These are phyloP conservation scores for Zoroaster sp. DNA, from an alignment of 53 echinoderm and acorn worm species.

Conservation along the genomic window DNA sequence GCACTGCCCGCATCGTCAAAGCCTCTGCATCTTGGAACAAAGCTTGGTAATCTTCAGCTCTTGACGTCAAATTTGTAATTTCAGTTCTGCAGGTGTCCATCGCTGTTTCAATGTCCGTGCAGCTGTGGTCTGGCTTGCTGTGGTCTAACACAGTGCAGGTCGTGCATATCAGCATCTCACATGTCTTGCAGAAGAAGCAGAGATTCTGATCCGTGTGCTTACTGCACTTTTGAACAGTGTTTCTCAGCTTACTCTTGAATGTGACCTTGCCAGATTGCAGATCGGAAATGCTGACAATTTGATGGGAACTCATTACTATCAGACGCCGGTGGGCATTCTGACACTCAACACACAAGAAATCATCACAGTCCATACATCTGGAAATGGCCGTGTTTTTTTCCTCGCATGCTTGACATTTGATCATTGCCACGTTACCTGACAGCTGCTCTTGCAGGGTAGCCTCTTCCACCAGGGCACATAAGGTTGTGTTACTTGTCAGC, in stretches of 20 bases:
- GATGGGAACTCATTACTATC: not conserved
- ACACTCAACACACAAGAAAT: slow-evolving; percentile 19
- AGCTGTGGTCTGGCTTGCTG: not conserved
- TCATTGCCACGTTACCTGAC: not conserved
- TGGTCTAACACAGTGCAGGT: not conserved
- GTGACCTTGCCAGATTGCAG: not conserved
- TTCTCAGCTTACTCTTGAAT: not conserved
- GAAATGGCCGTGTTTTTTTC: not conserved
- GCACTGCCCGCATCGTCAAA: not conserved
- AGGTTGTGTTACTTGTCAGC: not conserved
- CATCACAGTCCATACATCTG: not conserved
- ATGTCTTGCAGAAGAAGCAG: not conserved
- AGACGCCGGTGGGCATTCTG: slow-evolving; percentile 6
- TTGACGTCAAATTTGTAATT: not conserved
- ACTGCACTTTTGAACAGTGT: not conserved
- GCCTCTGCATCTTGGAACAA: not conserved
- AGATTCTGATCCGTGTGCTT: not conserved
- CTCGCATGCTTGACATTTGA: not conserved
- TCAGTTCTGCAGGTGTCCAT: not conserved
- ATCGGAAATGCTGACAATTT: not conserved
- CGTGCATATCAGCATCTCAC: not conserved
- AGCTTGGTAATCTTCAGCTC: not conserved
- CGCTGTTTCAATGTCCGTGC: not conserved
- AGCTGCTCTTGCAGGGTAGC: not conserved
- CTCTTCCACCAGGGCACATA: not conserved